Percentiles rank a stretch among this genome's conserved stretches.
phyloP scores from a whole-genome alignment of 2,888 invertebrate species.

The Parapristionchus giblindavisi region DNA sequence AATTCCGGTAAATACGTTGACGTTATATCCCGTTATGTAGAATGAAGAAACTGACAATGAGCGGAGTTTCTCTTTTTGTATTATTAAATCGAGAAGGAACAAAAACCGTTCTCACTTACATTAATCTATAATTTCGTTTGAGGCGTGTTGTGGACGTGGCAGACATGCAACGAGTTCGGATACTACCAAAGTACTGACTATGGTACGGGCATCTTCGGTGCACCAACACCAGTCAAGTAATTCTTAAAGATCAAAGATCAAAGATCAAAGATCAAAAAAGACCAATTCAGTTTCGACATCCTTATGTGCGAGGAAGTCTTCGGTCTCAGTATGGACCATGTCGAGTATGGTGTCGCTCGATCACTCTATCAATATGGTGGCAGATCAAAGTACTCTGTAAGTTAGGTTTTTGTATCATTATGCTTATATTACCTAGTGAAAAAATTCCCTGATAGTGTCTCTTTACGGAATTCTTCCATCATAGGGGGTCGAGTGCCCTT shows the following conservation, averaged over 20 bases:
- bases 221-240: conserved; percentile 57
- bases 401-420: neutral
- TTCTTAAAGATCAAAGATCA: neutral
- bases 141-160: conserved; percentile 81
- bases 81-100: too few species aligned
- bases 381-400: conserved; percentile 8
- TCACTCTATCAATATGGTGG: conserved; percentile 16
- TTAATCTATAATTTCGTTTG: neutral
- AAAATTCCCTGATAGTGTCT: neutral
- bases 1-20: too few species aligned
- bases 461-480: neutral
- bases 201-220: conserved; percentile 62
- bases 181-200: conserved; percentile 87
- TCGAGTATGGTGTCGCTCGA: neutral
- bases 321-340: neutral
- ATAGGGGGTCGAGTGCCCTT: neutral
- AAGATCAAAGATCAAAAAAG: neutral
- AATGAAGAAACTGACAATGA: too few species aligned
- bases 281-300: conserved; percentile 8
- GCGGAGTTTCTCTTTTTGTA: too few species aligned
- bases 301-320: conserved; percentile 22
- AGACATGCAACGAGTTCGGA: conserved; percentile 94
- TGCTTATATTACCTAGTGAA: neutral
- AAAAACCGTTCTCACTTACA: neutral
- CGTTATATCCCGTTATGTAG: too few species aligned